Base-by-base conservation (phyloP, 2,797 vertebrate species). In the Epinephelus awoara region DNA sequence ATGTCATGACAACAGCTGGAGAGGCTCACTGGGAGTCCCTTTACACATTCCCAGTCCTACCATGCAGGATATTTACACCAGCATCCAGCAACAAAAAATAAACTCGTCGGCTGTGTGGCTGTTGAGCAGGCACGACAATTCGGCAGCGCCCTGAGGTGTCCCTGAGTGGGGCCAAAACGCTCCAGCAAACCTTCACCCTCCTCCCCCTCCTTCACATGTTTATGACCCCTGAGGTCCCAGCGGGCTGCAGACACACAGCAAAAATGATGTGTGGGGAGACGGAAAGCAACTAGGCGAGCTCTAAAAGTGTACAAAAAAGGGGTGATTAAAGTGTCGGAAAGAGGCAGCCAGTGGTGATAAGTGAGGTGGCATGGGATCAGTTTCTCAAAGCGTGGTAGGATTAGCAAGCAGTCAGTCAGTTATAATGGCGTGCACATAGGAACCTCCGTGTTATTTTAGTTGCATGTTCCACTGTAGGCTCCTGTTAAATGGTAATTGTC, bases 281-380 rank as follows among this genome's bases (percentile, higher is more conserved):
- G 49, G 85, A 91, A 89, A 83, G 84, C 92, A 91, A 88, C 90
- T 49, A 79, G 83, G 65, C 12, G 15, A 14, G 50, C 82, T 79
- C 78, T 78, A 18, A 84, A 88, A 80, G 75, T 85, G 76, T 75
- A 90, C 87, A 90, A 81, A 84, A 86, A 82, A 76, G 72, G 27
- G 83, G 78, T 59, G 89, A 93, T 95, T 93, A 93, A 95, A 86
- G 89, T 94, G 93, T 95, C 93, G 77, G 89, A 92, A 86, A 87
- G 87, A 87, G 84, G 77, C 75, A 75, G 75, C 72, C 72, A 23
- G 80, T 72, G 75, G 76, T 94, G 93, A 95, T 92, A 91, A 94
- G 93, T 93, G 91, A 93, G 91, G 93, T 94, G 92, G 65, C 19
- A 46, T 49, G 17, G 51, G 87, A 92, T 88, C 70, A n/a, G 89